Conservation (phyloP, 1,140 invertebrate species). For the Neocloeon triangulifer region DNA sequence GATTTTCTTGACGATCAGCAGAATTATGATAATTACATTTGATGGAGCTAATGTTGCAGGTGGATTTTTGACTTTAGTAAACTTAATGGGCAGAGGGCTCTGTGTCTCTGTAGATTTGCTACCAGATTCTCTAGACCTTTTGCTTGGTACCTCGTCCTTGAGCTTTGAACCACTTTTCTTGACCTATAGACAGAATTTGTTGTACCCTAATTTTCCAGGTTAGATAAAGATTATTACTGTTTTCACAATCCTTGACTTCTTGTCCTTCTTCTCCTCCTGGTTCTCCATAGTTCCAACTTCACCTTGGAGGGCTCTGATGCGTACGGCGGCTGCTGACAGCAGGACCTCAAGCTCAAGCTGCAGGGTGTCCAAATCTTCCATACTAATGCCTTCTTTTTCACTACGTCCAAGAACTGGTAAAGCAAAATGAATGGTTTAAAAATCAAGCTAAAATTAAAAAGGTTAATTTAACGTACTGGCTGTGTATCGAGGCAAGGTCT, state of each 20-base stretch:
- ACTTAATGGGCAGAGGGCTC: slow-evolving; percentile 6
- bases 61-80: slow-evolving; percentile 8
- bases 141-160: slow-evolving; percentile 3
- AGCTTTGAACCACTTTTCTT: slow-evolving; percentile 5
- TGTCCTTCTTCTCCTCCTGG: slow-evolving; percentile 40
- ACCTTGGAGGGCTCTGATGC: slow-evolving; percentile 46
- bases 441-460: background rate
- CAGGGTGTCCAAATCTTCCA: slow-evolving; percentile 66
- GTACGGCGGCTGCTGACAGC: slow-evolving; percentile 53
- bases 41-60: background rate
- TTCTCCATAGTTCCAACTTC: slow-evolving; percentile 48
- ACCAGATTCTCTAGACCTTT: slow-evolving; percentile 5
- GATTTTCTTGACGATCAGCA: too few species aligned
- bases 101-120: slow-evolving; percentile 2
- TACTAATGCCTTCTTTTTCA: slow-evolving; percentile 34
- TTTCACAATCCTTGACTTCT: slow-evolving; percentile 27
- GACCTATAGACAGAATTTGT: too few species aligned
- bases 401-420: slow-evolving; percentile 27
- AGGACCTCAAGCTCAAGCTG: slow-evolving; percentile 72
- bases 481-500: slow-evolving; percentile 26
- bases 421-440: slow-evolving; percentile 6
- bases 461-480: slow-evolving; percentile 12
- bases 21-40: too few species aligned
- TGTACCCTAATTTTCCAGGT: too few species aligned
- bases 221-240: too few species aligned